Evolutionary conservation across 2,888 invertebrate species (phyloP).

Genomic region (Drosophila stalkeri): DNA sequence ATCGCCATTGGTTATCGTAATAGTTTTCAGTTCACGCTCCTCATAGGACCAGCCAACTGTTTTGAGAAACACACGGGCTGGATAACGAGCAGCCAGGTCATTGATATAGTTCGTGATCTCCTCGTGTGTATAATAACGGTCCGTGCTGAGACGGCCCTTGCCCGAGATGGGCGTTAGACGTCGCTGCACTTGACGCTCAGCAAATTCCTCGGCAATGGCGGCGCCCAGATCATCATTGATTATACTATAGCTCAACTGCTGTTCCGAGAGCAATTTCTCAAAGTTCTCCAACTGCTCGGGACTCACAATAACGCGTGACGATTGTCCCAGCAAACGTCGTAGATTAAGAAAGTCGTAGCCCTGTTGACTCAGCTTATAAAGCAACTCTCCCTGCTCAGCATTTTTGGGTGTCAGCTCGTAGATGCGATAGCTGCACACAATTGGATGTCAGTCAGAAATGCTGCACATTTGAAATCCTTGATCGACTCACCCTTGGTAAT

Average conservation of each 20-base stretch:
- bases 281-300: constrained; percentile 66
- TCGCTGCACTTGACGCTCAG: constrained; percentile 53
- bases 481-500: constrained; percentile 51
- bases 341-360: constrained; percentile 77
- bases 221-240: constrained; percentile 72
- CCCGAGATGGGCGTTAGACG: constrained; percentile 56
- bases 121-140: constrained; percentile 75
- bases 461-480: neutral
- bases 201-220: constrained; percentile 69
- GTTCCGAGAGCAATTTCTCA: constrained; percentile 43
- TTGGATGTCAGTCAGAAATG: neutral
- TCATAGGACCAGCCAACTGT: constrained; percentile 88
- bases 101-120: constrained; percentile 86
- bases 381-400: constrained; percentile 51
- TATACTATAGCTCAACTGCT: constrained; percentile 48
- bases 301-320: constrained; percentile 73
- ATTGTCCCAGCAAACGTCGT: constrained; percentile 50
- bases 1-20: constrained; percentile 87
- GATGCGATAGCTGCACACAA: constrained; percentile 72
- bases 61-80: constrained; percentile 86
- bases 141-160: constrained; percentile 71
- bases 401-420: constrained; percentile 69
- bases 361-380: constrained; percentile 54
- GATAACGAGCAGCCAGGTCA: constrained; percentile 85
- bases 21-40: constrained; percentile 87